phyloP scores from a whole-genome alignment of 2,797 vertebrate species.

The Danio jaintianensis region DNA sequence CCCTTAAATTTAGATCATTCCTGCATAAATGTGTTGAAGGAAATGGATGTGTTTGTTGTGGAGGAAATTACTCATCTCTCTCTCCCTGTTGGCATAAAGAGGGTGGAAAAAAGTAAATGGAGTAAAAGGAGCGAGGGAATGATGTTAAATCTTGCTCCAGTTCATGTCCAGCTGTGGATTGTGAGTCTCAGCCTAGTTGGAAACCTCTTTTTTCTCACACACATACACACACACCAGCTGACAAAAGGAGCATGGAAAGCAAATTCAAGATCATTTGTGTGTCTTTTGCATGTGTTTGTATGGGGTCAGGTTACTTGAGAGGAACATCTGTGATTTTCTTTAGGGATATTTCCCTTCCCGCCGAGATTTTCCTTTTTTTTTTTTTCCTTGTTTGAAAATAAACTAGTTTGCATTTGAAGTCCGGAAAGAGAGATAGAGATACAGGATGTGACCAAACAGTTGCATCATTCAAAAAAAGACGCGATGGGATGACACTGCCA shows the following conservation, averaged over 20 bases:
- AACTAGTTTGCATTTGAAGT: constrained; percentile 62
- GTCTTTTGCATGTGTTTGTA: not conserved
- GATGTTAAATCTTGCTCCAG: constrained; percentile 1
- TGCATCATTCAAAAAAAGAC: constrained; percentile 43
- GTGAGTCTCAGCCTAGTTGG: constrained; percentile 16
- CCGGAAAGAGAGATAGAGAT: not conserved
- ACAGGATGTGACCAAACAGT: constrained; percentile 65
- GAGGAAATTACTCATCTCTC: not conserved
- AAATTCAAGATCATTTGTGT: not conserved
- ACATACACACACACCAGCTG: constrained; percentile 20
- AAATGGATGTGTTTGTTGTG: not conserved
- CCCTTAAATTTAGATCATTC: not conserved
- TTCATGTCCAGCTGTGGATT: constrained; percentile 37
- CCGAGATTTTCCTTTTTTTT: not conserved
- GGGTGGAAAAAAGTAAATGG: not conserved
- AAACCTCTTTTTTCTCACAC: not conserved
- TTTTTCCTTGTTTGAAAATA: constrained; percentile 52
- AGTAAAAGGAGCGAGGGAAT: not conserved
- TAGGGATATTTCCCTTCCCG: not conserved
- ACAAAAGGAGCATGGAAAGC: not conserved
- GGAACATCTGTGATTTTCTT: constrained; percentile 61
- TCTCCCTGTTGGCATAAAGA: not conserved
- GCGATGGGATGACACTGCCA: constrained; percentile 1
- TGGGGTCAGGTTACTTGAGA: constrained; percentile 43
- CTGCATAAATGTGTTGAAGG: not conserved